Conservation (phyloP, 2,113 vertebrate genomes). For the Rhea americana region DNA sequence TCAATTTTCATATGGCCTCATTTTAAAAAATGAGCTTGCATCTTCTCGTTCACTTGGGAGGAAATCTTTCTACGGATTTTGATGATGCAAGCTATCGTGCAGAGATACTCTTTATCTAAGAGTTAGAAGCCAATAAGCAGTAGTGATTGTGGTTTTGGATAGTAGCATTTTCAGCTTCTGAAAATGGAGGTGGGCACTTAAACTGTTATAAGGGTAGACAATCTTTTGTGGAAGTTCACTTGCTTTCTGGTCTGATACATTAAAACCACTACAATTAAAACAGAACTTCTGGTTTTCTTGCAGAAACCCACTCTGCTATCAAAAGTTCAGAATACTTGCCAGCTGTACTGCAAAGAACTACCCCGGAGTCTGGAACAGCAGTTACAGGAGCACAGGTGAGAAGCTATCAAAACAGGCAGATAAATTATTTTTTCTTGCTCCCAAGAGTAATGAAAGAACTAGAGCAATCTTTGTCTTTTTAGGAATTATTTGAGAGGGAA, state of each 20-base stretch:
- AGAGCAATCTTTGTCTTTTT: background rate
- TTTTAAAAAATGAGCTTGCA: background rate
- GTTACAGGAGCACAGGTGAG: constrained; percentile 95
- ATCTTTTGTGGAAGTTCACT: background rate
- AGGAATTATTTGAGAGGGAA: background rate
- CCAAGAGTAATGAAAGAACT: background rate
- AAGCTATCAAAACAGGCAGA: background rate
- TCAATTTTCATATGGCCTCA: background rate
- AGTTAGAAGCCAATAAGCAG: background rate
- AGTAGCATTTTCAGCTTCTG: background rate
- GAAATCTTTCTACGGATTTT: background rate
- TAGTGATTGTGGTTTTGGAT: background rate
- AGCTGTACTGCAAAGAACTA: constrained; percentile 91
- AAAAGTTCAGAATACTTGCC: constrained; percentile 90
- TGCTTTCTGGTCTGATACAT: background rate
- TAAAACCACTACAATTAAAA: background rate
- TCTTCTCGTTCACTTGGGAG: background rate
- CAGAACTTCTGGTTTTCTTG: constrained; percentile 49
- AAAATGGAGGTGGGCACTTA: background rate
- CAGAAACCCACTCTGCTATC: constrained; percentile 86
- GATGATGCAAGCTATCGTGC: background rate
- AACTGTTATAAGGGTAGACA: background rate
- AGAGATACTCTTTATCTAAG: background rate
- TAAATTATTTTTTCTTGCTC: background rate
- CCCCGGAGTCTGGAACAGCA: constrained; percentile 96